Conservation (phyloP, 2,113 vertebrate species). For the Macrotus californicus region DNA sequence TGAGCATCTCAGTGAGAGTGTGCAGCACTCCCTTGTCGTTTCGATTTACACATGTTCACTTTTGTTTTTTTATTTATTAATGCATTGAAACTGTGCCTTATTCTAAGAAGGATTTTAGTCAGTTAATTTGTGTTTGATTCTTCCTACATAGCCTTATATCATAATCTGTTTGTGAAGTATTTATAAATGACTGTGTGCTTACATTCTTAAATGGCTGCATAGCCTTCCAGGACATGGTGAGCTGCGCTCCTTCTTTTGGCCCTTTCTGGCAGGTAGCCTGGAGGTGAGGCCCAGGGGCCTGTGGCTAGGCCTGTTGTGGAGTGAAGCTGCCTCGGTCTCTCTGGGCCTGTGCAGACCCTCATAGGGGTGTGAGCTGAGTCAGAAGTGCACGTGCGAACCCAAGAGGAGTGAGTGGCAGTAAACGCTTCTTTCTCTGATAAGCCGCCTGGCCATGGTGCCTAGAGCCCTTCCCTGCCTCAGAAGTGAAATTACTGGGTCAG, state of each 20-base stretch:
- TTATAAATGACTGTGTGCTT: neutral
- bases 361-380: neutral
- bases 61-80: neutral
- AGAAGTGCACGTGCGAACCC: neutral
- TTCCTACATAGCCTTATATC: neutral
- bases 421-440: neutral
- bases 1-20: neutral
- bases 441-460: neutral
- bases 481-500: neutral
- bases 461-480: neutral
- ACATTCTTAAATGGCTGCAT: neutral
- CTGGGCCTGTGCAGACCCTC: neutral
- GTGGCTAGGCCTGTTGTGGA: neutral
- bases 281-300: neutral
- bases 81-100: neutral
- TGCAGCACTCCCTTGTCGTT: neutral
- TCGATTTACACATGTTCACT: neutral
- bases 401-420: neutral
- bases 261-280: neutral
- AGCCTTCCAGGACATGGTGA: neutral
- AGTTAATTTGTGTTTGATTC: neutral
- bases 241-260: neutral
- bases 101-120: constrained; percentile 4
- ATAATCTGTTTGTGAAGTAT: neutral
- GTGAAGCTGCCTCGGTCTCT: neutral